These are phyloP conservation scores for Hemicordylus capensis DNA, from an alignment of 2,113 vertebrate genomes.

Conservation along the genomic window DNA sequence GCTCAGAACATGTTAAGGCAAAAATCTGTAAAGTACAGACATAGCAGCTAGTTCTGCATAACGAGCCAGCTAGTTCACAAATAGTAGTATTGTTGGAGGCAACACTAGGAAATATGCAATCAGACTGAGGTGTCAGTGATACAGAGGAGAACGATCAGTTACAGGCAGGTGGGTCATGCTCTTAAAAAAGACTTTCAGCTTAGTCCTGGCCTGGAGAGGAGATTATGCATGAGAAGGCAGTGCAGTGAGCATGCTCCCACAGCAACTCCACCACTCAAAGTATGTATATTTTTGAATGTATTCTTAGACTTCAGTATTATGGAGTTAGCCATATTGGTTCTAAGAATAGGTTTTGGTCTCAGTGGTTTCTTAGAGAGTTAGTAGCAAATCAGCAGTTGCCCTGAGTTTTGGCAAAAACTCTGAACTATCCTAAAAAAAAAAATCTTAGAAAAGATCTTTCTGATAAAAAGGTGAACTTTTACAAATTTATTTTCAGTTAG, in stretches of 20 bases:
- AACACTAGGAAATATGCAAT: neutral
- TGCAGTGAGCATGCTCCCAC: neutral
- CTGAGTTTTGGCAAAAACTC: neutral
- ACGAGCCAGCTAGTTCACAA: neutral
- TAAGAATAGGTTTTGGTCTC: neutral
- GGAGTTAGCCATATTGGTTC: neutral
- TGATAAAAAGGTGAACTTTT: neutral
- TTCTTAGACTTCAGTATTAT: neutral
- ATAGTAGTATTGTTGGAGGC: neutral
- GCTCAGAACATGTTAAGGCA: neutral
- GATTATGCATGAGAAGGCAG: neutral
- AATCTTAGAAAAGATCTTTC: neutral
- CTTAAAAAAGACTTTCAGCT: too few species aligned
- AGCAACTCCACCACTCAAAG: neutral
- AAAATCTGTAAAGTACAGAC: neutral
- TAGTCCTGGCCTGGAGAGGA: too few species aligned
- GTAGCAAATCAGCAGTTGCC: neutral
- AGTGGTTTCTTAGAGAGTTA: neutral
- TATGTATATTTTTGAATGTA: neutral
- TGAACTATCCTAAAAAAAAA: neutral
- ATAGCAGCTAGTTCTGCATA: neutral
- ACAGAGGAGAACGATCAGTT: neutral
- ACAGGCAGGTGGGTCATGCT: neutral
- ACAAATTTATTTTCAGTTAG: neutral
- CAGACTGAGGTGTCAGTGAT: neutral